Percentiles rank a stretch among this genome's conserved stretches.
Conservation (phyloP, 2,113 vertebrate species). For the Lophochroa leadbeateri region DNA sequence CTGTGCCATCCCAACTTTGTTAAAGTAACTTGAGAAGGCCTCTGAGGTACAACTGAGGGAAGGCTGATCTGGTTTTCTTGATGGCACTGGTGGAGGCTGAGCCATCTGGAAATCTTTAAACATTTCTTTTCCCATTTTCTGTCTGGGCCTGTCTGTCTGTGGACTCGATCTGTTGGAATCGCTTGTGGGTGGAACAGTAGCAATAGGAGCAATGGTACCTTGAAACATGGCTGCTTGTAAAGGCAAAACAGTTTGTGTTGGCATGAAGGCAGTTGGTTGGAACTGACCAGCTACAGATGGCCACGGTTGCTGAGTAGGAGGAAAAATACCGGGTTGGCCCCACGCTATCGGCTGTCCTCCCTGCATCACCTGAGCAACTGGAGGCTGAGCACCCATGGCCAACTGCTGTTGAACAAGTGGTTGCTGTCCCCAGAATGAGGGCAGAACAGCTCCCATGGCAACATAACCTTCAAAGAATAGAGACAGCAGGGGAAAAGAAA, state of each 20-base stretch:
- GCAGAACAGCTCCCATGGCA: conserved; percentile 96
- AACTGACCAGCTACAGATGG: conserved; percentile 94
- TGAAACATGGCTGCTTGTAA: conserved; percentile 98
- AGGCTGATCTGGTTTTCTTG: conserved; percentile 88
- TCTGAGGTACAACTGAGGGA: conserved; percentile 92
- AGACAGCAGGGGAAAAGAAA: not conserved
- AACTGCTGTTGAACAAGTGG: conserved; percentile 90
- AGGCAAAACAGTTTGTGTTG: conserved; percentile 93
- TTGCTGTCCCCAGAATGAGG: conserved; percentile 97
- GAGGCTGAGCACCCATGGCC: conserved; percentile 85
- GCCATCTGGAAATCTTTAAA: conserved; percentile 98
- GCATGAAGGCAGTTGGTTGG: conserved; percentile 94
- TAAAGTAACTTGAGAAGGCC: conserved; percentile 97
- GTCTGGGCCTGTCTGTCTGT: conserved; percentile 85
- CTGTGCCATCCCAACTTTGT: conserved; percentile 94
- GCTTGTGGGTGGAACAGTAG: conserved; percentile 81
- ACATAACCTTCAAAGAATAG: conserved; percentile 87
- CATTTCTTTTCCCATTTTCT: conserved; percentile 93
- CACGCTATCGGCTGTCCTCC: conserved; percentile 94
- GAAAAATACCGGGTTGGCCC: conserved; percentile 94
- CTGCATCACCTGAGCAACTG: conserved; percentile 92
- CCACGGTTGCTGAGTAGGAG: conserved; percentile 95
- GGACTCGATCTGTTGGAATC: conserved; percentile 88
- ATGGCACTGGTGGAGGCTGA: conserved; percentile 91
- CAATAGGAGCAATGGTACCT: conserved; percentile 85